Evolutionary conservation across 2,797 vertebrate species (phyloP), one percentile per base, ranked within the genome.

Genomic region (Otolemur crassicaudatus): DNA sequence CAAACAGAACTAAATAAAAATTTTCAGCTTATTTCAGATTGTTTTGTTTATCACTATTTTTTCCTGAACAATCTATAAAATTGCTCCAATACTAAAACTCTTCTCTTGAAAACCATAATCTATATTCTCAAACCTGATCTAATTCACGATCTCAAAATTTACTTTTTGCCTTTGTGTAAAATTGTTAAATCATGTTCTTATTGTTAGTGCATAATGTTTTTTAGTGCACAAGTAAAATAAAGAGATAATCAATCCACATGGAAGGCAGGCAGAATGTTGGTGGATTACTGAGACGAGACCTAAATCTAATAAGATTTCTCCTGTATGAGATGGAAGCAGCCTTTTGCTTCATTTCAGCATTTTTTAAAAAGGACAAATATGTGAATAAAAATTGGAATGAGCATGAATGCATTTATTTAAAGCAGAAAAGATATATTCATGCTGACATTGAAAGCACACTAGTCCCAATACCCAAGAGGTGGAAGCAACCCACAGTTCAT

Each of bases 201-300:
- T n/a, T 80, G 46, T 77, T 69, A 56, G 65, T 65, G 20, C 1
- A 93, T 80, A 53, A 22, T 85, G 43, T 96, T 98, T 97, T 97
- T 96, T 56, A 77, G 93, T 98, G 14, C 75, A 79, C 90, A 96
- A 96, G 72, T 60, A 87, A 92, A 95, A 63, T 76, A 73, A 97
- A 34, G 65, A 77, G 96, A 81, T 92, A 94, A 88, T 94, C 63
- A 83, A 82, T 96, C 53, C 69, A 1, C 49, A 91, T 46, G 83
- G 43, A 13, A 65, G 37, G 29, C 11, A 3, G 13, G 25, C 3
- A 40, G 14, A 81, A 70, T 53, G 11, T 40, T 13, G 19, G 20
- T 58, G 8, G 12, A 40, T 93, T 80, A 27, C 27, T 22, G 40
- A 72, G 23, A 6, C 5, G 1, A 31, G 7, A 37, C 43, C n/a